These are phyloP conservation scores for Stigmatopora argus DNA, from an alignment of 2,113 vertebrate species.

Conservation along the genomic window DNA sequence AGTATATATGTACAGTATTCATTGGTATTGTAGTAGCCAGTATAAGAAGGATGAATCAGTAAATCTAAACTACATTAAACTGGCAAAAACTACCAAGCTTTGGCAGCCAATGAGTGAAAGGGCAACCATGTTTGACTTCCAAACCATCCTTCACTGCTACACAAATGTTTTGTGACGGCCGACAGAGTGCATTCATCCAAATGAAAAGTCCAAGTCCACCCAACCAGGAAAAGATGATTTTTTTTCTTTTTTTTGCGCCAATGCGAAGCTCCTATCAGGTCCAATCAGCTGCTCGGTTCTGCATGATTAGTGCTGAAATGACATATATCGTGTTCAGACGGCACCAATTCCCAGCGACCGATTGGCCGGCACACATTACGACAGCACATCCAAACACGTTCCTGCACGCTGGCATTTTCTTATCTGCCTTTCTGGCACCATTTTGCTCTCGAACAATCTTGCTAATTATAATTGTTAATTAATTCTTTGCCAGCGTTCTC, in stretches of 20 bases:
- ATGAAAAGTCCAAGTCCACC: constrained; percentile 19
- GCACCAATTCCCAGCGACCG: constrained; percentile 37
- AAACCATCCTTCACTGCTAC: neutral
- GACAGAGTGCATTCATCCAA: constrained; percentile 32
- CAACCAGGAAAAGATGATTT: constrained; percentile 36
- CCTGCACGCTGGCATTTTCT: constrained; percentile 40
- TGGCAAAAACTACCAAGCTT: too few relatives aligned
- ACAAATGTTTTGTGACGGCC: constrained; percentile 34
- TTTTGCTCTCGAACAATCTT: constrained; percentile 81
- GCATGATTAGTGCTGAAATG: constrained; percentile 55
- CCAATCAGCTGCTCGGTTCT: constrained; percentile 49
- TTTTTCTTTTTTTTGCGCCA: neutral
- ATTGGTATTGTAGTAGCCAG: too few relatives aligned
- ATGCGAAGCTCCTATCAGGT: constrained; percentile 35
- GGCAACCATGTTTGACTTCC: neutral
- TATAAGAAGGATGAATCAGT: too few relatives aligned
- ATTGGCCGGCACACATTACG: neutral
- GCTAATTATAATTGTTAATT: constrained; percentile 84
- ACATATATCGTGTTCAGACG: constrained; percentile 53
- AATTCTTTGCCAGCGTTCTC: constrained; percentile 76
- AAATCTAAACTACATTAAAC: too few relatives aligned
- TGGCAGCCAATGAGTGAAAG: neutral
- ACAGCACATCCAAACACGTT: constrained; percentile 25
- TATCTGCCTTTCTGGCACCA: constrained; percentile 71
- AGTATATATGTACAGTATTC: too few relatives aligned